Evolutionary conservation across 1,140 invertebrate genomes (phyloP), one percentile per base, ranked within the genome.

Genomic region (Drosophila mojavensis): DNA sequence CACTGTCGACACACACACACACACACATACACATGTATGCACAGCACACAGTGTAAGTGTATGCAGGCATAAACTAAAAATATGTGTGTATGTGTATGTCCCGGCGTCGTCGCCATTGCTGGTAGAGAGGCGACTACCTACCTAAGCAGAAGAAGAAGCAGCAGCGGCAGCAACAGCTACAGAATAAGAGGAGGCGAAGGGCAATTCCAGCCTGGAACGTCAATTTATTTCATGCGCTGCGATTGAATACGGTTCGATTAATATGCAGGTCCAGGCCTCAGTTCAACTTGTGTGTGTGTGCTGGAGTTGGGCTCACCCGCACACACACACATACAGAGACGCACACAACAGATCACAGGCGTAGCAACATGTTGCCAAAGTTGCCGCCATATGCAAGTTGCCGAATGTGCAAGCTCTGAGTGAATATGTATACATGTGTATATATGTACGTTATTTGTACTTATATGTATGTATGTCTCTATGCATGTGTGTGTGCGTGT

Each of bases 201-300:
- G 75, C 59, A 72, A 70, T 56, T 60, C 36, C 55, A 51, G 47
- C 20, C 39, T 68, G 45, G 26, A 80, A 82, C 72, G 67, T 78
- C 79, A 82, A 82, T 86, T 86, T 61, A 86, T 72, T 85, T 79
- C 64, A 79, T 88, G 75, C 78, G 61, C 65, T 85, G 69, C 79
- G 79, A 69, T 71, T 79, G 67, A 70, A 70, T 59, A 63, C 82
- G 76, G 79, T 74, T 86, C 82, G 82, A 86, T 86, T 86, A 86
- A 88, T 86, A 86, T 86, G 79, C 82, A 78, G 63, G 63, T 69
- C 56, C 77, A 65, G 65, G 78, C 51, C 68, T 60, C 54, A 58
- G 64, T 53, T 48, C 55, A 60, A 30, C 33, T 58, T 36, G n/a
- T 7, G 33, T 51, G 33, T 50, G 56, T 30, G 26, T 53, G 33